Base-by-base conservation (phyloP, 2,113 vertebrate genomes). In the Syrrhaptes paradoxus region DNA sequence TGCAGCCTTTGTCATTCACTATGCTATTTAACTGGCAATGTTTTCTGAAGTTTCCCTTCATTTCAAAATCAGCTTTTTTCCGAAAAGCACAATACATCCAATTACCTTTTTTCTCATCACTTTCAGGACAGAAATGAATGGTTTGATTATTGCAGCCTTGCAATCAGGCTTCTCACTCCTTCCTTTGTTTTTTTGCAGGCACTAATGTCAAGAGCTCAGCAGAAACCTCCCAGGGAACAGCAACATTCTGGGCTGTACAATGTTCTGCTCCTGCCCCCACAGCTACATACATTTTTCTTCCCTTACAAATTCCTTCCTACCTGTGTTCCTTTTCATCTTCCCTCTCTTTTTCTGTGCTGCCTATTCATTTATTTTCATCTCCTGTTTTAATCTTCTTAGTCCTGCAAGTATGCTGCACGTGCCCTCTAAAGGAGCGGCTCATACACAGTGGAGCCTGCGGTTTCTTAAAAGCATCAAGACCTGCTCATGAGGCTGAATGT, bases 1-100 rank as follows among this genome's bases (percentile, higher is more conserved):
- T 95, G 84, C 91, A 97, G 91, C 85, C 94, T 96, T 65, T 90
- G 94, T 95, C 93, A 95, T 96, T 96, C 92, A 91, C 95, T 70
- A 38, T 36, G n/a, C 85, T 95, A 83, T 93, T 96, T 96, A 97
- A 97, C 61, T 93, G 73, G 62, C 73, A 66, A 61, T 73, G 74
- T 92, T 95, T 97, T 86, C 92, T 85, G 78, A 92, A 93, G 66
- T 89, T 95, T 74, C 85, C 77, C 45, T 65, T 90, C n/a, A 58
- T 95, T 97, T 97, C 85, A 93, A 95, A 91, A 89, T 31, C 13
- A 2, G 45, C 6, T 55, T 82, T 83, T 68, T 67, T 91, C 57
- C 14, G 3, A 90, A 95, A 94, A 93, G 57, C 85, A 96, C 81
- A 95, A 93, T 95, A 81, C 43, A 90, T 36, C 48, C 41, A 95